Conservation (phyloP, 2,113 vertebrate species). For the Pseudorectes ferrugineus region DNA sequence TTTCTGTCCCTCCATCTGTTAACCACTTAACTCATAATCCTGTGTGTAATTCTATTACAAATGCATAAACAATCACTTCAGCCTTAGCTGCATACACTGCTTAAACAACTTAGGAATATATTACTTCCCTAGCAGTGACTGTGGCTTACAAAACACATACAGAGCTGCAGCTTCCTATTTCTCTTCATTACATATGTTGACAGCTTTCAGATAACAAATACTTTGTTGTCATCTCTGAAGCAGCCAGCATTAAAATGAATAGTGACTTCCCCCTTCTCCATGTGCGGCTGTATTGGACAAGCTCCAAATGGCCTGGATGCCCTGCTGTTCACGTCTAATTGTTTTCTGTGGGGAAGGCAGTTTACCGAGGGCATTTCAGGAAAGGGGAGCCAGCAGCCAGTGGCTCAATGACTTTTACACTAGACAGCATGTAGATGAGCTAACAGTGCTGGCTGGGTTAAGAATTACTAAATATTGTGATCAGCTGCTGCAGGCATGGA, state of each 20-base stretch:
- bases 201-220: not conserved
- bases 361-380: not conserved
- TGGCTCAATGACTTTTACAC: not conserved
- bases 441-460: not conserved
- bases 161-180: not conserved
- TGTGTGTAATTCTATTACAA: constrained; percentile 15
- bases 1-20: not conserved
- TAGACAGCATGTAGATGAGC: not conserved
- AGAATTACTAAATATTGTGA: not conserved
- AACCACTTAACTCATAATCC: constrained; percentile 19
- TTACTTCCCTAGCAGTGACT: not conserved
- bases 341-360: not conserved
- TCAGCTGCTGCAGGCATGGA: not conserved
- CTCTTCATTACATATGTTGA: not conserved
- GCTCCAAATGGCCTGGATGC: not conserved
- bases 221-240: not conserved
- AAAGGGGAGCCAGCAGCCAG: not conserved
- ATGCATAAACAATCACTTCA: not conserved
- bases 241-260: not conserved
- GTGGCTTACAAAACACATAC: not conserved
- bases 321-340: not conserved
- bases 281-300: not conserved
- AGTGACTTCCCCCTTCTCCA: not conserved
- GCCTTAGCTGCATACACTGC: not conserved
- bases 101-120: not conserved